phyloP scores from a whole-genome alignment of 2,797 vertebrate genomes.

The Chlorospingus flavigularis region DNA sequence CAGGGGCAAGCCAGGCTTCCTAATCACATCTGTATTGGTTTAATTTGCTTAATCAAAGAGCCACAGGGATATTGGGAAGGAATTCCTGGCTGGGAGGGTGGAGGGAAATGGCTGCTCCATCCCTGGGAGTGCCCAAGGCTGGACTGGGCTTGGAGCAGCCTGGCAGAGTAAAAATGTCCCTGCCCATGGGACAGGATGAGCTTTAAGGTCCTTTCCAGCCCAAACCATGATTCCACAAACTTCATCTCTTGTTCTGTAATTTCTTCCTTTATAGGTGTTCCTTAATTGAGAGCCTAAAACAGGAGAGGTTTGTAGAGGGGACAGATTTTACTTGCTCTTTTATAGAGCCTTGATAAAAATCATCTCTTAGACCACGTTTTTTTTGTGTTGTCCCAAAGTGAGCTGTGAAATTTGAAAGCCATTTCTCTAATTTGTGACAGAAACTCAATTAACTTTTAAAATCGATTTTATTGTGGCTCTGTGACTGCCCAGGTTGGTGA shows the following conservation, averaged over 20 bases:
- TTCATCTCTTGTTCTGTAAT: background rate
- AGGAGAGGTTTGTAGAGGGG: background rate
- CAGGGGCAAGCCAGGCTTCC: fast-evolving
- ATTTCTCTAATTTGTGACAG: background rate
- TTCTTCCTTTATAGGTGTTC: background rate
- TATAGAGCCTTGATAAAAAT: fast-evolving
- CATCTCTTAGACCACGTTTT: background rate
- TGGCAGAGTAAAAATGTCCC: background rate
- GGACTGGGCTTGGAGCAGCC: background rate
- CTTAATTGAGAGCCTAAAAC: background rate
- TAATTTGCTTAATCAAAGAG: fast-evolving
- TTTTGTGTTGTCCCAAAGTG: background rate
- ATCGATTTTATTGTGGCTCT: background rate
- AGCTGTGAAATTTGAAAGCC: background rate
- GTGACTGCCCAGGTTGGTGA: fast-evolving
- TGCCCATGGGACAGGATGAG: background rate
- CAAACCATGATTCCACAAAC: background rate
- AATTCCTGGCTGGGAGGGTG: fast-evolving
- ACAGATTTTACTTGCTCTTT: background rate
- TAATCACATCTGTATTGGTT: fast-evolving
- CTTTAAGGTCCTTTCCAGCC: background rate
- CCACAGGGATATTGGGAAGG: fast-evolving
- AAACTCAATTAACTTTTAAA: background rate
- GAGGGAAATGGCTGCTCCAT: background rate
- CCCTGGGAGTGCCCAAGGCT: background rate